Base-by-base conservation (phyloP, 2,888 invertebrate species). In the Drosophila testacea region DNA sequence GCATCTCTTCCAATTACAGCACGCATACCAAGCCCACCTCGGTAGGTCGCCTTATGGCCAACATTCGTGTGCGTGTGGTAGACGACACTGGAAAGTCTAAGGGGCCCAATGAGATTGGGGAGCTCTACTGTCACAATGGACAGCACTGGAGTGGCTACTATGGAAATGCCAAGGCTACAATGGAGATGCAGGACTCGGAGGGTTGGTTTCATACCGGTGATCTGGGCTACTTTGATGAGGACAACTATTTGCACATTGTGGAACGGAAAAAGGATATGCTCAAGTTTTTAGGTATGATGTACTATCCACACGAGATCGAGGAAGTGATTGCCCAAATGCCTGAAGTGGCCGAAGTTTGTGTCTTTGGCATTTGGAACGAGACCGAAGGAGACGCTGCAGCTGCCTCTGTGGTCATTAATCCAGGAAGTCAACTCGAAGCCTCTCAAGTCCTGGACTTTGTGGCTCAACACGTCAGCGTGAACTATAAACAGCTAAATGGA, bases 201-300 rank as follows among this genome's bases (percentile, higher is more conserved):
- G 92, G 91, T 16, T 92, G 92, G 92, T 85, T 89, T 9, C 89
- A 89, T 42, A 91, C 92, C 0, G 92, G 92, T 6, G 93, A 92
- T 46, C 46, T 92, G 62, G 92, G 93, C 7, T 91, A 88, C 69
- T 90, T 93, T 34, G 92, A 92, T 57, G 80, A 83, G 16, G 90
- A 91, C 9, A 90, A 90, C 60, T 88, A 81, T 73, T 56, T 92
- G 32, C 77, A 85, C 73, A 77, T 92, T 6, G 80, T 87, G 13
- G 92, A 89, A 57, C 88, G 93, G 7, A 90, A 88, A 36, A 90
- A 89, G 52, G 92, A 92, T 48, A 78, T 90, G 54, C 72, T 92
- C 60, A 89, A 67, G 83, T 91, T 78, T 32, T 56, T 64, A 85
- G 92, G 54, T 86, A 92, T 68, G 90, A 90, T 78, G 81, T 90